phyloP scores from a whole-genome alignment of 1,140 invertebrate species.

The Solenopsis invicta region DNA sequence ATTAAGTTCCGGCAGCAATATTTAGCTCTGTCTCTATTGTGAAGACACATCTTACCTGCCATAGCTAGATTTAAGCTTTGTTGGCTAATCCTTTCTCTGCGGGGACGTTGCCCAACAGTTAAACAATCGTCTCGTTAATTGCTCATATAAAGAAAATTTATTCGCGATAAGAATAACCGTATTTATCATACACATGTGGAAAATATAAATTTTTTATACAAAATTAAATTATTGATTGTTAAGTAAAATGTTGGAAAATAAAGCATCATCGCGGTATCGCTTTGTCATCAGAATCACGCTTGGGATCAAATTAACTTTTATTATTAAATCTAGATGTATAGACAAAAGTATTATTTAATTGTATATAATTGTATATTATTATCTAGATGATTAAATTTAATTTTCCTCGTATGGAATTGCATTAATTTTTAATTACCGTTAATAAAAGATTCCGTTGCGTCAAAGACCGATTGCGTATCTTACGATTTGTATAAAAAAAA shows the following conservation, averaged over 20 bases:
- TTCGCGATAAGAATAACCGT: not conserved
- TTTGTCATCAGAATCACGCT: not conserved
- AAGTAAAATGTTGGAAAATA: not conserved
- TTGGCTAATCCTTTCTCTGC: no score
- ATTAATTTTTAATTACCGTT: slow-evolving; percentile 9
- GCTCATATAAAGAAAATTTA: not conserved
- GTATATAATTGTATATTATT: not conserved
- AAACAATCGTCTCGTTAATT: not conserved
- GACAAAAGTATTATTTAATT: no score
- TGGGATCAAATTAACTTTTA: slow-evolving; percentile 6
- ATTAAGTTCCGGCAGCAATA: no score
- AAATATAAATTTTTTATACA: not conserved
- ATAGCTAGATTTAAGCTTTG: no score
- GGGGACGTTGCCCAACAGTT: no score
- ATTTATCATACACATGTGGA: not conserved
- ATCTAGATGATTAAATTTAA: slow-evolving; percentile 6
- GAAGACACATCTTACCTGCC: no score
- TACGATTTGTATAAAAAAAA: not conserved
- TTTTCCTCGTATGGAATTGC: not conserved
- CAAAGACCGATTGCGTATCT: not conserved
- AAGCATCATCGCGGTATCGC: not conserved
- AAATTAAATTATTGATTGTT: slow-evolving; percentile 1
- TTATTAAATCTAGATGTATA: not conserved
- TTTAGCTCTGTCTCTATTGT: no score
- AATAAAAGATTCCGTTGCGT: not conserved